These are phyloP conservation scores for Polyergus mexicanus DNA, from an alignment of 1,140 invertebrate species.

Conservation along the genomic window DNA sequence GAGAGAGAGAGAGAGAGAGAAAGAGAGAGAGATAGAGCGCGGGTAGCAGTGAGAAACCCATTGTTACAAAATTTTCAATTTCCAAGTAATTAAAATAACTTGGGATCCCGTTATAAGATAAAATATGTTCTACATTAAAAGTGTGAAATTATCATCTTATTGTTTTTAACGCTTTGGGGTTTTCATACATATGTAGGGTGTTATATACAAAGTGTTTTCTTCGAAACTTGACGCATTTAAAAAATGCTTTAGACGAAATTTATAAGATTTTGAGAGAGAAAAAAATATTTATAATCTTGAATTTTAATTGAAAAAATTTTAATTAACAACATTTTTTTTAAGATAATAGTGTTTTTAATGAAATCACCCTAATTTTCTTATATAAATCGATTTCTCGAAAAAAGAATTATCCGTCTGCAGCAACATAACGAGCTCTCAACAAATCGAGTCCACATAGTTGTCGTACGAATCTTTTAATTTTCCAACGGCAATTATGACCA, in stretches of 20 bases:
- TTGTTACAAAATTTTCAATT: slow-evolving; percentile 14
- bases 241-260: too few species aligned
- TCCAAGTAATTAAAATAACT: not conserved
- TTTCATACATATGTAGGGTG: not conserved
- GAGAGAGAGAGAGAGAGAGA: too few species aligned
- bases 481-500: not conserved
- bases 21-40: not conserved
- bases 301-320: too few species aligned
- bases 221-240: too few species aligned
- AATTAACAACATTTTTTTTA: too few species aligned
- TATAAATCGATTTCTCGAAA: not conserved
- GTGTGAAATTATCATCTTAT: not conserved
- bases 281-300: too few species aligned
- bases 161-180: not conserved
- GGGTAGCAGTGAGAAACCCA: not conserved
- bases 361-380: too few species aligned
- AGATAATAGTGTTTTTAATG: too few species aligned
- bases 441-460: slow-evolving; percentile 24
- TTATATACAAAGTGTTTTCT: too few species aligned
- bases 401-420: not conserved
- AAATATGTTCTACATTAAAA: not conserved
- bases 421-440: slow-evolving; percentile 6
- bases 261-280: too few species aligned
- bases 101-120: not conserved
- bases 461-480: not conserved